Percentiles rank a stretch among this genome's conserved stretches.
These are phyloP conservation scores for Brachyalestes nurse DNA, from an alignment of 2,797 vertebrate genomes.

Conservation along the genomic window DNA sequence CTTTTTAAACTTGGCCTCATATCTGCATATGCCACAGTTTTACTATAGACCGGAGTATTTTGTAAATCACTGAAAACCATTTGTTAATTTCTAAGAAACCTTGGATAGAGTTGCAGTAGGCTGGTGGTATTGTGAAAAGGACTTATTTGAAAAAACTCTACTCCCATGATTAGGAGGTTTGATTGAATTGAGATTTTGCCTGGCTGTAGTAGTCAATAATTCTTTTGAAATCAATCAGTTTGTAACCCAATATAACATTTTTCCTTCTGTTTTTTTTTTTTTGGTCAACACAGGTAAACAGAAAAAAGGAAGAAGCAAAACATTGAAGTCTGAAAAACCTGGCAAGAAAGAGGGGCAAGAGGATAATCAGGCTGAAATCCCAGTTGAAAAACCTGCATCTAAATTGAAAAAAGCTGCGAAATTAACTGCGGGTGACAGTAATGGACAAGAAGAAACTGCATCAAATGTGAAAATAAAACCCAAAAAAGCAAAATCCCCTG, in stretches of 20 bases:
- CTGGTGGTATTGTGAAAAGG: too few species aligned
- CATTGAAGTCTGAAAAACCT: constrained; percentile 6
- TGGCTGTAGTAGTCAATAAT: neutral
- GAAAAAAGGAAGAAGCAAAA: constrained; percentile 11
- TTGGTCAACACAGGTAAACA: constrained; percentile 32
- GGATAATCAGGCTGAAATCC: neutral
- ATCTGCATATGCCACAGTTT: too few species aligned
- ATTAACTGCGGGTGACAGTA: neutral
- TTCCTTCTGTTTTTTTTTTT: constrained; percentile 7
- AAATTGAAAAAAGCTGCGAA: constrained; percentile 25
- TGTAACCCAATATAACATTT: neutral
- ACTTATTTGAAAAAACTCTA: too few species aligned
- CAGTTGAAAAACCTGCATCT: constrained; percentile 25
- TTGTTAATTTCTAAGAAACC: too few species aligned
- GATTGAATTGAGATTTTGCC: neutral
- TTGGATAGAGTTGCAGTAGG: too few species aligned
- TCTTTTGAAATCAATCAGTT: neutral
- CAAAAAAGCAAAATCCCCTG: constrained; percentile 11
- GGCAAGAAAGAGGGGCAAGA: constrained; percentile 2
- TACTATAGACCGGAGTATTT: too few species aligned
- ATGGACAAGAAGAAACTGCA: constrained; percentile 29
- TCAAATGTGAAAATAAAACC: constrained; percentile 22
- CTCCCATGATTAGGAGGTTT: too few species aligned
- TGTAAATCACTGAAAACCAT: too few species aligned
- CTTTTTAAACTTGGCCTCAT: neutral